phyloP scores from a whole-genome alignment of 2,888 invertebrate species.

The Candidula unifasciata region DNA sequence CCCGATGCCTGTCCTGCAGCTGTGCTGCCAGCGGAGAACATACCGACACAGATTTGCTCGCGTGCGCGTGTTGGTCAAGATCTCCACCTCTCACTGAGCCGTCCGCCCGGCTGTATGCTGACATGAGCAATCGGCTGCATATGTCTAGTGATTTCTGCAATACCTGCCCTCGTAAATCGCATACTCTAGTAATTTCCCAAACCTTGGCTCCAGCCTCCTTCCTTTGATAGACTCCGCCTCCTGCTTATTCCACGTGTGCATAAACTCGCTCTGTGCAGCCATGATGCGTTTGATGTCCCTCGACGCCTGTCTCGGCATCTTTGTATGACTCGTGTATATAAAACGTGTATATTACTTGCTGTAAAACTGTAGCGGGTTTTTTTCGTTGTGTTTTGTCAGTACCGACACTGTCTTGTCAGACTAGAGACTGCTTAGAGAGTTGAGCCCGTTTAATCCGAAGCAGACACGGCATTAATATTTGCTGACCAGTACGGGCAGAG shows the following conservation, averaged over 20 bases:
- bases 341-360: too few relatives aligned
- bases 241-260: neutral
- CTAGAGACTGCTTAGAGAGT: too few relatives aligned
- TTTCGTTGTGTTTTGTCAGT: too few relatives aligned
- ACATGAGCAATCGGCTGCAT: neutral
- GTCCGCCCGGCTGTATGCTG: neutral
- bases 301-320: neutral
- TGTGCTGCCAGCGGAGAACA: too few relatives aligned
- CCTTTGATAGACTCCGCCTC: neutral
- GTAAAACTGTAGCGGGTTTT: too few relatives aligned
- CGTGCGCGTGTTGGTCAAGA: slow-evolving; percentile 6
- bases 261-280: neutral
- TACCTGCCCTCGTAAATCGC: neutral
- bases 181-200: neutral
- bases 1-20: too few relatives aligned
- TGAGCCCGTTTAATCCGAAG: too few relatives aligned
- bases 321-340: neutral
- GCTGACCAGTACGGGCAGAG: too few relatives aligned
- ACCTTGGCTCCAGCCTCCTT: neutral
- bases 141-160: neutral
- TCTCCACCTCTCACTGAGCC: neutral
- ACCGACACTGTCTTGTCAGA: too few relatives aligned
- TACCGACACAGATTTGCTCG: neutral
- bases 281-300: neutral
- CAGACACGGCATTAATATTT: too few relatives aligned